A percentile compares a stretch with the other conserved stretches of the same genome.
Conservation (phyloP, 2,797 vertebrate species). For the Poecile montanus region DNA sequence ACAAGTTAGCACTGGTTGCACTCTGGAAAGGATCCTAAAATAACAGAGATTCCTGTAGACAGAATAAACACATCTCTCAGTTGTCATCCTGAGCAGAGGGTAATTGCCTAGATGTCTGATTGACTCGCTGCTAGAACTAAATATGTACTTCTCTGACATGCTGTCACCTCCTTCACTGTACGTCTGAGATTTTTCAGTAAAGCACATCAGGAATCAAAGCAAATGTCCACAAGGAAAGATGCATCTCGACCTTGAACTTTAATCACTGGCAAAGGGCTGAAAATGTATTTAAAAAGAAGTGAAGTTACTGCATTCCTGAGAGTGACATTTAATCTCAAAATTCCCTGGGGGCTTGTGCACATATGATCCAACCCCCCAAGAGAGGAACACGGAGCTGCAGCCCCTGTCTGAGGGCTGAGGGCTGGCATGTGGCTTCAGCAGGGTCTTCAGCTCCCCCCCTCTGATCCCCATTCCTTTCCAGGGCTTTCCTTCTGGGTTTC, state of each 20-base stretch:
- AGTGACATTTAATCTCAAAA: not conserved
- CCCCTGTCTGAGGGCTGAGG: not conserved
- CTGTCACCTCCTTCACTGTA: slow-evolving; percentile 40
- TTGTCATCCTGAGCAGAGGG: slow-evolving; percentile 61
- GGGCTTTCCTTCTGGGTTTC: not conserved
- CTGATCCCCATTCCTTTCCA: not conserved
- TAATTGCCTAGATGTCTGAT: slow-evolving; percentile 66
- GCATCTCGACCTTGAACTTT: slow-evolving; percentile 48
- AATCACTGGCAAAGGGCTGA: slow-evolving; percentile 2
- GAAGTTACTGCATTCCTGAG: slow-evolving; percentile 35
- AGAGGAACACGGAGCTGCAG: not conserved
- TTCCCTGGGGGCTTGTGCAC: not conserved
- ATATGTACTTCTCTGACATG: slow-evolving; percentile 54
- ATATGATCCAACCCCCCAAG: fast-evolving
- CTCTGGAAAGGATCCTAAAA: slow-evolving; percentile 66
- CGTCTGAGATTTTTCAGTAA: slow-evolving; percentile 8
- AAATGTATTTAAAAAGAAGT: slow-evolving; percentile 7
- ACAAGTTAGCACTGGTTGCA: slow-evolving; percentile 64
- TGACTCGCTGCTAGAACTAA: slow-evolving; percentile 61
- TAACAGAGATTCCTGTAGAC: slow-evolving; percentile 68
- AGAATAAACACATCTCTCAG: slow-evolving; percentile 70
- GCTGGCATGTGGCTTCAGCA: fast-evolving
- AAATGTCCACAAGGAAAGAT: slow-evolving; percentile 59
- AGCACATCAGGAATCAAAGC: slow-evolving; percentile 54
- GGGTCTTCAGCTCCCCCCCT: not conserved